Evolutionary conservation across 35 echinoderm and acorn worm species (phyloP).

Genomic region (Ptychodera flava): DNA sequence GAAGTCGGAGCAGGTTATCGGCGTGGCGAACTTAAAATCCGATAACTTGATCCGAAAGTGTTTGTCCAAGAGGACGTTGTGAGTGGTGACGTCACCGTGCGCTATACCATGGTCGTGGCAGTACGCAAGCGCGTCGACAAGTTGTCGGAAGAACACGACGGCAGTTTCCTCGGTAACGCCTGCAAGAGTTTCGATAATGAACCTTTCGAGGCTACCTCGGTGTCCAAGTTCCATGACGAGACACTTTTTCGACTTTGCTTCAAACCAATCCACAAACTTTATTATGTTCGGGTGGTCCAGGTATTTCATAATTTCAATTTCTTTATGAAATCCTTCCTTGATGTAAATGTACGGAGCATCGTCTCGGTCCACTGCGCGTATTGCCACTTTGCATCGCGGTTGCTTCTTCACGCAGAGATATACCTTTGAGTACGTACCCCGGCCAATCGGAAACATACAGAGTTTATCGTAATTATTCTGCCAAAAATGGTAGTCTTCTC

Average conservation of each 20-base stretch:
- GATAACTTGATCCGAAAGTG: not conserved
- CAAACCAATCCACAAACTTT: not conserved
- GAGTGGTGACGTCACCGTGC: not conserved
- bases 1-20: not conserved
- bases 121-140: not conserved
- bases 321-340: not conserved
- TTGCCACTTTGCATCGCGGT: not conserved
- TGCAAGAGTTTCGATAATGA: not conserved
- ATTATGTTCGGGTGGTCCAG: not conserved
- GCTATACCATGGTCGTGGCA: not conserved
- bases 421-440: not conserved
- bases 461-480: not conserved
- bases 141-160: not conserved
- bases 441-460: not conserved
- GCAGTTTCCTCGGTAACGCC: not conserved
- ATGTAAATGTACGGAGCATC: not conserved
- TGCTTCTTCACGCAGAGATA: not conserved
- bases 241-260: not conserved
- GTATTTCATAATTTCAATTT: not conserved
- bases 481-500: not conserved
- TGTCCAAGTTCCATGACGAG: not conserved
- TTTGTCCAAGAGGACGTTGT: not conserved
- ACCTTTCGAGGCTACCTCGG: not conserved
- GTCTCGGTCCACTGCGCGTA: not conserved
- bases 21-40: not conserved